These are phyloP conservation scores for Zapornia atra DNA, from an alignment of 2,113 vertebrate species.

Conservation along the genomic window DNA sequence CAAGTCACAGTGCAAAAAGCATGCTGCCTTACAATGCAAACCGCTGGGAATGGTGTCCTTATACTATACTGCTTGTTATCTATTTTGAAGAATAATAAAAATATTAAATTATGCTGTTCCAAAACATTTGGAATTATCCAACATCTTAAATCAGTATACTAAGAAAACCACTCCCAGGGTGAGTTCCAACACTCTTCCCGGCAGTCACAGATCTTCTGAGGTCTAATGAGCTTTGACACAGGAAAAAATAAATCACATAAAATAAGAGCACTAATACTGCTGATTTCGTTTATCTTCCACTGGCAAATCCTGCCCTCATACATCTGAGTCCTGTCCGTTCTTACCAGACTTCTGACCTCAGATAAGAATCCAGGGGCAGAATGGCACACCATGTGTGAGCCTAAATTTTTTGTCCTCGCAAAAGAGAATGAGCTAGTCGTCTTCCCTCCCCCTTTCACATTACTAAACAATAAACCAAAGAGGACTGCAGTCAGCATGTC, in stretches of 20 bases:
- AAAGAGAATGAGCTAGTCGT: neutral
- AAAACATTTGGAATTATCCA: neutral
- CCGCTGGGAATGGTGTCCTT: neutral
- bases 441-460: neutral
- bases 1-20: neutral
- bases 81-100: neutral
- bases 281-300: neutral
- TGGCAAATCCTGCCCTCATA: neutral
- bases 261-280: neutral
- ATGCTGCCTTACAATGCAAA: neutral
- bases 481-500: neutral
- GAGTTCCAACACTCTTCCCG: neutral
- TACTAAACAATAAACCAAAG: slow-evolving; percentile 10
- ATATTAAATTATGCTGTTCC: neutral
- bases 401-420: neutral
- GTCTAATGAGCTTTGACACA: neutral
- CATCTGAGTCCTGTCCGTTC: neutral
- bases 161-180: neutral
- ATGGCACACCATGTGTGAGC: neutral
- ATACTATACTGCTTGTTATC: neutral
- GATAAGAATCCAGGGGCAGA: neutral
- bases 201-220: neutral
- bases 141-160: neutral
- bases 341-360: neutral
- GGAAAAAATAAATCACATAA: neutral